Base-by-base conservation (phyloP, 37 sponge, comb jelly and placozoan species). In the Tethya wilhelma region DNA sequence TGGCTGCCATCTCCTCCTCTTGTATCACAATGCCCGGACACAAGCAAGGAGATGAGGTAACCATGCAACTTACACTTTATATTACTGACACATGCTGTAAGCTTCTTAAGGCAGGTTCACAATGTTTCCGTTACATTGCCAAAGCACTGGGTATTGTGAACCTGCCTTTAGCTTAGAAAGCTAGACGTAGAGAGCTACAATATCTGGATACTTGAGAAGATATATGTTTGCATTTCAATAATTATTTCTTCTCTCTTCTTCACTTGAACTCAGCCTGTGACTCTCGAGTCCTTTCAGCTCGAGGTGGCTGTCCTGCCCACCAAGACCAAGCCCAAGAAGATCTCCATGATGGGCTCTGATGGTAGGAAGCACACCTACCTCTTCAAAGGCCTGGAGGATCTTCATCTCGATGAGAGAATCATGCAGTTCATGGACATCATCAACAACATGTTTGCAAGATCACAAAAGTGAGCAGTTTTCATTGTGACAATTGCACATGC, bases 271-370 rank as follows among this genome's bases (percentile, higher is more conserved):
- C 60, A 91, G 84, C 93, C 93, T 2, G 85, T 93, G 45, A 80
- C 85, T 2, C 59, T 93, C 67, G 93, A 93, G 82, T 88, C 89
- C 46, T 88, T 93, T 43, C 75, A 81, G 28, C 86, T 93, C 32
- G 99, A 98, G 30, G 92, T 98, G 38, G 65, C 81, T 22, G 89
- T 98, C 32, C 88, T 96, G 9, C 99, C 99, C 28, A 98, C 99
- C 28, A 98, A 98, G 83, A 98, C 99, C 56, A 98, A 93, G 45
- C 99, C 99, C 2, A 98, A 98, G 88, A 98, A 98, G 85, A 92
- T 98, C 59, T 84, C 87, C 36, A 91, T 98, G 87, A 90, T 91
- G n/a, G 99, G 97, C 2, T 92, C 90, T 64, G 99, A 98, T 69
- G 99, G 99, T 1, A 68, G 90, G 25, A 88, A 85, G 57, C 94